Base-by-base conservation (phyloP, 1,140 invertebrate species). In the Drosophila rufa region DNA sequence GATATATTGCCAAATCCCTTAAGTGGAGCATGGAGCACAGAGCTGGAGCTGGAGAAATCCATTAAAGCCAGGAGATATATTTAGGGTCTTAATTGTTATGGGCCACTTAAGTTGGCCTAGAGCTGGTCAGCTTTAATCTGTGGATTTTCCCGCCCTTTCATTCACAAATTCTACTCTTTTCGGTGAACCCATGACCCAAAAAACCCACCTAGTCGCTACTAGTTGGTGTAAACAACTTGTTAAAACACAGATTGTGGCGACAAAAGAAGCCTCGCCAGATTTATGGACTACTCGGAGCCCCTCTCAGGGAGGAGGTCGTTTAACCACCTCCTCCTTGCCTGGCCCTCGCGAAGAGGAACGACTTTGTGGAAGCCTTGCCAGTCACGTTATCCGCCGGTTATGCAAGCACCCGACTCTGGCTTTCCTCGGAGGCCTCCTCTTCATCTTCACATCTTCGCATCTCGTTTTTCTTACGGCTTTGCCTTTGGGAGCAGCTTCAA, bases 361-460 rank as follows among this genome's bases (percentile, higher is more conserved):
- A 75, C 71, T 59, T 45, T 43, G 61, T 33, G 40, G 58, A 83
- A 84, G 80, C 78, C 83, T 89, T 90, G 84, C 85, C 81, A 80
- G 81, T 89, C 85, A 90, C 65, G 80, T 87, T 76, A 80, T 68
- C 48, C 61, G 47, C 46, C 59, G 48, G 50, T 85, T 80, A 80
- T 74, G 78, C 79, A 83, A 83, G 33, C 55, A 66, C 30, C 36
- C 38, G 25, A 25, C 40, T 62, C 58, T 70, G 70, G 64, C 67
- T 70, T 60, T 68, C 65, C 51, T 77, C 46, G 65, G n/a, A 42
- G 36, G 8, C 33, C 53, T 40, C 51, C 58, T 65, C 60, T 61
- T 42, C 75, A 46, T 53, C 75, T 77, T 67, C 82, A 79, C 46
- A 67, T 87, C 75, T 87, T 77, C 82, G 79, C 53, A 67, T 87